Base-by-base conservation (phyloP, 2,113 vertebrate genomes). In the Burhinus bistriatus region DNA sequence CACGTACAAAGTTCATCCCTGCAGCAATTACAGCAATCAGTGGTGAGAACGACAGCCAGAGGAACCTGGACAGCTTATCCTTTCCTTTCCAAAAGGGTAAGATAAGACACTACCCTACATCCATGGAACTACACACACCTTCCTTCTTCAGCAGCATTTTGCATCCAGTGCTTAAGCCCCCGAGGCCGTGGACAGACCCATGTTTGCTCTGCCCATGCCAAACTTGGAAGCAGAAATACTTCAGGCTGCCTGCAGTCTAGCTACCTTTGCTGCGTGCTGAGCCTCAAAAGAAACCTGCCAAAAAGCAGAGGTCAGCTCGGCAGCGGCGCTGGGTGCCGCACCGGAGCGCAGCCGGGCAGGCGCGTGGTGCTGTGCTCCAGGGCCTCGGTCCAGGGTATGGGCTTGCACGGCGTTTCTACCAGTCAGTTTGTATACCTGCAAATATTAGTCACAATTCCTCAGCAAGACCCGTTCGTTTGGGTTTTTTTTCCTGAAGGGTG, bases 271-370 rank as follows among this genome's bases (percentile, higher is more conserved):
- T 34, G 44, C 4, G 1, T 12, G 36, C 75, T 58, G 36, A 91
- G 38, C 62, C 77, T 69, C 83, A 9, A n/a, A 49, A 87, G n/a
- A 52, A 44, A 86, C 1, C 8, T 19, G 55, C 52, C 47, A 49
- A 82, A 62, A 36, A 58, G 30, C 79, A 90, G 65, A 54, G 55
- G 18, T 36, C 42, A 75, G 57, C 59, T 14, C 3, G 6, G 87
- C 45, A 85, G 47, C 27, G 11, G 30, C 4, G 6, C 47, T 45
- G 64, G 64, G 62, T 34, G n/a, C 59, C 9, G 8, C 83, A 49
- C 0, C 0, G 9, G 15, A 30, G 19, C 3, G 12, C 51, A 42
- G 86, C 51, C 12, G 57, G 78, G 59, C 79, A 40, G 25, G 49
- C 5, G 52, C 6, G 2, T 14, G 9, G 19, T 29, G 89, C 79